Percentiles rank a stretch among this genome's conserved stretches.
Conservation (phyloP, 1,140 invertebrate species). For the Goniozus legneri region DNA sequence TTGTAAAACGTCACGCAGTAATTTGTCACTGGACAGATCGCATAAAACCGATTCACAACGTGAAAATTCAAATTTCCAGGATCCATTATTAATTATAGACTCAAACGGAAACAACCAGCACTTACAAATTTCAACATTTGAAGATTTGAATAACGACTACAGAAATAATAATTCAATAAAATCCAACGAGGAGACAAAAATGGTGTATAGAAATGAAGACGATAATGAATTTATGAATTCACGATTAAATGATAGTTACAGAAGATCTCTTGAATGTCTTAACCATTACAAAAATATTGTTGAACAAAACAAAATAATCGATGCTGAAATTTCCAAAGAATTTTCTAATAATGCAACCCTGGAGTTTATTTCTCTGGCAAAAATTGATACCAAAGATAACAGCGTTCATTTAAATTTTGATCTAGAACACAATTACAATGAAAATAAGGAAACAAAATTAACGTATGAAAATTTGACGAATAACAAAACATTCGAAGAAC, state of each 20-base stretch:
- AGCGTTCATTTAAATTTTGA: background rate
- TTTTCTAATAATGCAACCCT: background rate
- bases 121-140: no score
- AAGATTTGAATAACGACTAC: no score
- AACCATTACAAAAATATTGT: background rate
- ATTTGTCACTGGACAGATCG: no score
- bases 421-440: constrained; percentile 1
- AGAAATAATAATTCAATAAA: no score
- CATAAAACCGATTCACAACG: no score
- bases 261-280: background rate
- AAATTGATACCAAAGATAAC: background rate
- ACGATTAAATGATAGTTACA: background rate
- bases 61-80: no score
- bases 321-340: background rate
- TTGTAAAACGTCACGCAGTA: no score
- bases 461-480: background rate
- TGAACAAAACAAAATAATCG: background rate
- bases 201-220: no score
- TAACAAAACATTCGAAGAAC: background rate
- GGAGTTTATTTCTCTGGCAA: background rate
- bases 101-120: no score
- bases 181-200: no score
- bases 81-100: no score
- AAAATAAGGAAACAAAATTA: background rate
- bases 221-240: no score